Evolutionary conservation across 2,113 vertebrate species (phyloP), one percentile per base, ranked within the genome.

Genomic region (Meleagris gallopavo): DNA sequence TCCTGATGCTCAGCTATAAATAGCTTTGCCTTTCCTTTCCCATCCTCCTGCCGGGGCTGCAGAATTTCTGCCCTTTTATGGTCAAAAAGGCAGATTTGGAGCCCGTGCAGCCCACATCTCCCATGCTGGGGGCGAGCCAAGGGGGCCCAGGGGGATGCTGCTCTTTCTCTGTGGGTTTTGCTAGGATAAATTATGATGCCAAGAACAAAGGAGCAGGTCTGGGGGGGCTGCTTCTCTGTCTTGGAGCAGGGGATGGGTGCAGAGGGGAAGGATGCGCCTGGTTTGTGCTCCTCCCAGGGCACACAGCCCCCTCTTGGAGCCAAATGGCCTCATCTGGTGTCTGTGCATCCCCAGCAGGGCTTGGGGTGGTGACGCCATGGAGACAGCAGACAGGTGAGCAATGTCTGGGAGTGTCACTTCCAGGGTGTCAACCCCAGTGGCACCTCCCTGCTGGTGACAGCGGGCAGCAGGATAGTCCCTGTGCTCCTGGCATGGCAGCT

Each of bases 51-150:
- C 85, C 34, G 76, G 88, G 95, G 78, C 83, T 88, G 89, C 86
- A 34, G 96, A 97, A 84, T 97, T 90, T 97, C 97, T 98, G 97
- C 96, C 97, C 98, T 98, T 98, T 98, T 98, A 98, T 98, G 98
- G 98, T 98, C 97, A 98, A 97, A 97, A 95, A 96, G 95, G 96
- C 97, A 97, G 97, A 96, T 97, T 97, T 92, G 86, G 94, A 97
- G 93, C 45, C 94, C 25, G 30, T 89, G 89, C 90, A 43, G 95
- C 96, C 96, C 88, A 79, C 94, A 96, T 96, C 96, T 96, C 97
- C 94, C 86, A 52, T 76, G 96, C 96, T 97, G 96, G 93, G 96
- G 86, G 78, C 11, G 65, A 96, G 97, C 97, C 97, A 97, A 96
- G 94, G 95, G 95, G 96, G 95, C 87, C 85, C 86, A 89, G 79